Percentiles rank a stretch among this genome's conserved stretches.
phyloP scores from a whole-genome alignment of 2,797 vertebrate species.

The Tokudaia tokunoshimensis region DNA sequence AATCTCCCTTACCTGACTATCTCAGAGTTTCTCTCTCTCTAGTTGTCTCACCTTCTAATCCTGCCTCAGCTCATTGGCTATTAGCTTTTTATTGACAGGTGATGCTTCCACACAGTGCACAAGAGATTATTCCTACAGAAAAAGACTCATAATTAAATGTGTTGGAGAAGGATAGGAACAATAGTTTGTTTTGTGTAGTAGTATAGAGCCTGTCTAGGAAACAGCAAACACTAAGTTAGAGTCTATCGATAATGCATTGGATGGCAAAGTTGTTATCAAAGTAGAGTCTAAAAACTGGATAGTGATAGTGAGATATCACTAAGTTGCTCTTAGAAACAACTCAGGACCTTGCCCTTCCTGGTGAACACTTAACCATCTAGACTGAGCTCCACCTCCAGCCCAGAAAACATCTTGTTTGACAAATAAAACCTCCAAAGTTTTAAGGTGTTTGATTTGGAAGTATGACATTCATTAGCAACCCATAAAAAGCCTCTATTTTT shows the following conservation, averaged over 20 bases:
- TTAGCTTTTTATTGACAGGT: background rate
- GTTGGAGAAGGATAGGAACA: conserved; percentile 34
- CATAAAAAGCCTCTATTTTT: conserved; percentile 58
- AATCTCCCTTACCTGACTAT: background rate
- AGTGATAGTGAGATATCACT: background rate
- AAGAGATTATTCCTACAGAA: background rate
- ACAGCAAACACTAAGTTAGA: conserved; percentile 27
- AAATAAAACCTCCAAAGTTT: conserved; percentile 48
- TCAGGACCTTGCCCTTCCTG: background rate
- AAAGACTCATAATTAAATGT: conserved; percentile 9
- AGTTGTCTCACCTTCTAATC: background rate
- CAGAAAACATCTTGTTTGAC: conserved; percentile 39
- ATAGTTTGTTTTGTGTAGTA: conserved; percentile 44
- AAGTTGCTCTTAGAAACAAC: background rate
- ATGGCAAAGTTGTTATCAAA: conserved; percentile 49
- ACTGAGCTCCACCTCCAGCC: background rate
- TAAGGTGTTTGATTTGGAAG: conserved; percentile 33
- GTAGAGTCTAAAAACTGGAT: conserved; percentile 54
- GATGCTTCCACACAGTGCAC: background rate
- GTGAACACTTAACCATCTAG: background rate
- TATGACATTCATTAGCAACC: conserved; percentile 49
- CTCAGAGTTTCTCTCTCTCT: background rate
- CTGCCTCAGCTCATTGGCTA: background rate
- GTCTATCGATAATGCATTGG: background rate
- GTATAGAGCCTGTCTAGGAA: conserved; percentile 36